phyloP scores from a whole-genome alignment of 2,888 invertebrate species.

The Microplitis manilae region DNA sequence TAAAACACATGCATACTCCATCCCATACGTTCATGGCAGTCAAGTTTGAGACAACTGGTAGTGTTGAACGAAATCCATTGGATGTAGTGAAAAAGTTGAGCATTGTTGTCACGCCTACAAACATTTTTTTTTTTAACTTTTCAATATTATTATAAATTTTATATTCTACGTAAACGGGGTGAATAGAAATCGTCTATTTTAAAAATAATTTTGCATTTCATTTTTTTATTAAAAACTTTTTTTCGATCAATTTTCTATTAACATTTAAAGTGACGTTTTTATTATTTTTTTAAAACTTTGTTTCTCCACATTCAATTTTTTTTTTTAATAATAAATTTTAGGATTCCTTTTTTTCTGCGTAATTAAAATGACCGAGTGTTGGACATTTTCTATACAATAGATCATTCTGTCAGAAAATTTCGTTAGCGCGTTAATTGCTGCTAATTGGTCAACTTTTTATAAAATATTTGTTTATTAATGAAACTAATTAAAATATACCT shows the following conservation, averaged over 20 bases:
- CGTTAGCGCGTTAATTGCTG: too few species aligned
- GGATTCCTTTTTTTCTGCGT: too few species aligned
- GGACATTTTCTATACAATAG: too few species aligned
- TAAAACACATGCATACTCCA: constrained; percentile 97
- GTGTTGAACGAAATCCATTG: constrained; percentile 91
- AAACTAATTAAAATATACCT: too few species aligned
- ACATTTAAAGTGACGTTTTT: background rate
- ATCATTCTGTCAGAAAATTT: too few species aligned
- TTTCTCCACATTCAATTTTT: too few species aligned
- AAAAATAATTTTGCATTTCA: background rate
- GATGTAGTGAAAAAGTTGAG: constrained; percentile 98
- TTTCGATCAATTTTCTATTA: background rate
- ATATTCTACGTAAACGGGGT: background rate
- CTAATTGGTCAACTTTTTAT: too few species aligned
- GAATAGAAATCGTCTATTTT: background rate
- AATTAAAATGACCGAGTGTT: too few species aligned
- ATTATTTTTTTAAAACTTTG: too few species aligned
- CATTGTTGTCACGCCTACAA: constrained; percentile 94
- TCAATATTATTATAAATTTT: constrained; percentile 19
- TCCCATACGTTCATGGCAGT: constrained; percentile 98
- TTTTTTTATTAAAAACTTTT: background rate
- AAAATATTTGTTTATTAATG: too few species aligned
- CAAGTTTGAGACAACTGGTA: constrained; percentile 94
- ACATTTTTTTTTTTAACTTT: constrained; percentile 20
- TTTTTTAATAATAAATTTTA: too few species aligned